Evolutionary conservation across 2,888 invertebrate species (phyloP).

Genomic region (Petrophora chlorosata): DNA sequence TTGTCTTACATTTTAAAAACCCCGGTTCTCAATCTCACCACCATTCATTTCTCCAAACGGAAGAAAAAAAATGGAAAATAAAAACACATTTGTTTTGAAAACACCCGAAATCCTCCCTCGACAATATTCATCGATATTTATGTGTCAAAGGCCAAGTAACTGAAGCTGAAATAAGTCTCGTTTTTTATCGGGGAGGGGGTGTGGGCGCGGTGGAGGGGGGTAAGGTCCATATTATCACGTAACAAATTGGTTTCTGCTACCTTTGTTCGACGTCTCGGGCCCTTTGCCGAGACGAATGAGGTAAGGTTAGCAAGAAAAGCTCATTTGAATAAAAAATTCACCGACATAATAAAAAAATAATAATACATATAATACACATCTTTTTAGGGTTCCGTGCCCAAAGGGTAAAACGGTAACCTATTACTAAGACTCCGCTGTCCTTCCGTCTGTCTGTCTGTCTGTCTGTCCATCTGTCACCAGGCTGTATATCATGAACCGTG

Average conservation of each 20-base stretch:
- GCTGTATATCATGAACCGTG: no score
- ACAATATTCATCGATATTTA: constrained; percentile 37
- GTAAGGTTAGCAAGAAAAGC: constrained; percentile 55
- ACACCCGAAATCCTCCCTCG: not conserved
- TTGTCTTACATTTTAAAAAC: no score
- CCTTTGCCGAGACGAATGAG: constrained; percentile 62
- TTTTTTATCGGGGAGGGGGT: constrained; percentile 51
- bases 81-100: no score
- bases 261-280: constrained; percentile 74
- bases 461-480: no score
- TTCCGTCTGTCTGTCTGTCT: no score
- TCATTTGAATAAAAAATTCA: not conserved
- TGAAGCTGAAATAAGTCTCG: constrained; percentile 57
- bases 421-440: no score
- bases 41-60: no score
- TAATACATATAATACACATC: no score
- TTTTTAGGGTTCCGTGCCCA: no score
- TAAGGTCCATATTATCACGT: constrained; percentile 80
- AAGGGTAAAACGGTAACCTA: no score
- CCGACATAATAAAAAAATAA: not conserved
- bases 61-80: no score
- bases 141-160: constrained; percentile 52
- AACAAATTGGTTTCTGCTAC: constrained; percentile 83
- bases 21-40: no score
- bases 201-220: constrained; percentile 29